Evolutionary conservation across 2,888 invertebrate genomes (phyloP).

Genomic region (Lagria hirta): DNA sequence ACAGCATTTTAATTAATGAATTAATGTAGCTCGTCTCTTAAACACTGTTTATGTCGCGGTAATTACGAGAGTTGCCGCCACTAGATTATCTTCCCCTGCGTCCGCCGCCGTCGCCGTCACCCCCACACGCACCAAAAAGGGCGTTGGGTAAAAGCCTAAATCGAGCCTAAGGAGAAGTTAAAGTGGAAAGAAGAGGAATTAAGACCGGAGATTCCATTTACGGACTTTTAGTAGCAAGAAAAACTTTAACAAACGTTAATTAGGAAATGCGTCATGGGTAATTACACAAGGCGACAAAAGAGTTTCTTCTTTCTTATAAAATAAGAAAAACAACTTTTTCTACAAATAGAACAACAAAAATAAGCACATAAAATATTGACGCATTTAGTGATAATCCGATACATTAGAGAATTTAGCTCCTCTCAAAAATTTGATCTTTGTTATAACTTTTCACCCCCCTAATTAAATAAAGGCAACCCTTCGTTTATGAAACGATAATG

Average conservation of each 20-base stretch:
- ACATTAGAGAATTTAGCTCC: too few relatives aligned
- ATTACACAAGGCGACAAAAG: too few relatives aligned
- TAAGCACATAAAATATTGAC: too few relatives aligned
- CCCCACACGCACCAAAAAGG: too few relatives aligned
- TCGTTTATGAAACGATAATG: conserved; percentile 21
- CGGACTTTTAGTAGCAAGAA: conserved; percentile 19
- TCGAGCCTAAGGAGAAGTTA: conserved; percentile 50
- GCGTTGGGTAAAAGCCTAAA: conserved; percentile 43
- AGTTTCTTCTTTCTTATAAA: too few relatives aligned
- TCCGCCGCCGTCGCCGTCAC: conserved; percentile 17
- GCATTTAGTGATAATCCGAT: too few relatives aligned
- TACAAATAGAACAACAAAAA: too few relatives aligned
- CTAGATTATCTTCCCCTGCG: conserved; percentile 42
- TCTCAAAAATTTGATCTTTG: conserved; percentile 20
- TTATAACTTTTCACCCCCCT: conserved; percentile 18
- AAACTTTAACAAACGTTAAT: conserved; percentile 40
- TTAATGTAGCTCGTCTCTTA: conserved; percentile 57
- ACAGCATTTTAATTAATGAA: conserved; percentile 56
- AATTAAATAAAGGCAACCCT: conserved; percentile 25
- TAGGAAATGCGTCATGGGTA: conserved; percentile 43
- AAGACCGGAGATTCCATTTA: conserved; percentile 35
- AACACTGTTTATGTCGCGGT: conserved; percentile 57
- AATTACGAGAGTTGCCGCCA: conserved; percentile 54
- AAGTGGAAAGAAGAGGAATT: conserved; percentile 44
- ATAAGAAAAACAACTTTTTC: too few relatives aligned